phyloP scores from a whole-genome alignment of 64 coral and sea anemone genomes.

The Montipora efflorescens region DNA sequence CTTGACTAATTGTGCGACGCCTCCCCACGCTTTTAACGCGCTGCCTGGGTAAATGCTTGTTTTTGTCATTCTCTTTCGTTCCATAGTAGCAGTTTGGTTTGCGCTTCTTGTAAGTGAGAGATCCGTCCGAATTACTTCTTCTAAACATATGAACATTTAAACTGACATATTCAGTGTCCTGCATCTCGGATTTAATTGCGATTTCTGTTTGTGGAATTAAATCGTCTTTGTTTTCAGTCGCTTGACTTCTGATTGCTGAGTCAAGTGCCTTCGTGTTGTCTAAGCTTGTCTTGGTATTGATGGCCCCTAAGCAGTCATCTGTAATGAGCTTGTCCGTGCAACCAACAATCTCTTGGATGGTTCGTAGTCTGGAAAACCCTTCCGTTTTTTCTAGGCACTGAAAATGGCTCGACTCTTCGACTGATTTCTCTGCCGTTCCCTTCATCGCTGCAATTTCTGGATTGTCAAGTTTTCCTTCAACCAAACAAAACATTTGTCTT shows the following conservation, averaged over 20 bases:
- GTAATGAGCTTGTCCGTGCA: background rate
- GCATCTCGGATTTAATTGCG: background rate
- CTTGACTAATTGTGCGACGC: background rate
- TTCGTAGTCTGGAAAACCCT: background rate
- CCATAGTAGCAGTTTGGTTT: conserved; percentile 36
- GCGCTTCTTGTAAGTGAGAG: background rate
- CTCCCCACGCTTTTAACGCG: background rate
- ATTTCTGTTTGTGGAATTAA: background rate
- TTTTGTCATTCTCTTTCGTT: background rate
- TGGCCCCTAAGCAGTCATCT: background rate
- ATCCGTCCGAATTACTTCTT: conserved; percentile 14
- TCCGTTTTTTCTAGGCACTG: background rate
- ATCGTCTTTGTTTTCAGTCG: background rate
- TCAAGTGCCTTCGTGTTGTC: background rate
- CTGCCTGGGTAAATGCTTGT: background rate
- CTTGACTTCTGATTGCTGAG: background rate
- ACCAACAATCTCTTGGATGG: background rate
- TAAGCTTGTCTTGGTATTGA: background rate
- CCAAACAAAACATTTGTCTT: background rate
- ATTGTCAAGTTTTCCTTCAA: background rate
- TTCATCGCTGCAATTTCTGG: background rate
- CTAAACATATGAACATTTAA: background rate
- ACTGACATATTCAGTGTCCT: conserved; percentile 9
- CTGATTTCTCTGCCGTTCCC: background rate
- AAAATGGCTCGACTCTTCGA: background rate